Conservation (phyloP, 2,113 vertebrate species). For the Rhagologus leucostigma region DNA sequence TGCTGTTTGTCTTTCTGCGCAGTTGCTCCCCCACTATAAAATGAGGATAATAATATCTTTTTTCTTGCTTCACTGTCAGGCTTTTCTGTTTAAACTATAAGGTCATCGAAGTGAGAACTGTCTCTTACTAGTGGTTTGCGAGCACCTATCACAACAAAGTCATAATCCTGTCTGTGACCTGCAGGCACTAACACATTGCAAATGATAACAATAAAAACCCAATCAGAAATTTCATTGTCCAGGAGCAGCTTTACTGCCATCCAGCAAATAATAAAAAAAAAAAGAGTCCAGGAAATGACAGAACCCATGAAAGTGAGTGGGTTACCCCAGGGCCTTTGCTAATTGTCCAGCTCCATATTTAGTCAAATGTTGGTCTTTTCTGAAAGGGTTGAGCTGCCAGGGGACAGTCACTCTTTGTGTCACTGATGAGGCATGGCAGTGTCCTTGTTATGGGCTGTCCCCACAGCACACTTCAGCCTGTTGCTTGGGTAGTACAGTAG, state of each 20-base stretch:
- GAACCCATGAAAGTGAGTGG: background rate
- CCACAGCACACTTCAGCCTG: background rate
- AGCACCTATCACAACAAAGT: constrained; percentile 19
- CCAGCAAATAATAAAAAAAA: background rate
- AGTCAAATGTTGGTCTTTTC: background rate
- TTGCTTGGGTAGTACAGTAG: background rate
- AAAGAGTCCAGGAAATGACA: background rate
- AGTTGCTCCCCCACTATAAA: background rate
- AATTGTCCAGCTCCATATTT: background rate
- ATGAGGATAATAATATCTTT: background rate
- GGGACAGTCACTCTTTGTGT: background rate
- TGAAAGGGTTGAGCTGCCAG: background rate
- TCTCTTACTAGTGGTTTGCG: background rate
- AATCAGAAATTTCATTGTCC: constrained; percentile 39
- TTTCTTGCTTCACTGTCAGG: background rate
- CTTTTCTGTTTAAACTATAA: constrained; percentile 4
- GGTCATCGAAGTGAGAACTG: background rate
- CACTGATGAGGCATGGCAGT: background rate
- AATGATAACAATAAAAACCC: constrained; percentile 47
- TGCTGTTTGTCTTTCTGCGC: background rate
- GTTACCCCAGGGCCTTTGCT: background rate
- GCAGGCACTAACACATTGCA: constrained; percentile 5
- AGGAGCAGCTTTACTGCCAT: constrained; percentile 7
- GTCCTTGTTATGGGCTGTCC: background rate
- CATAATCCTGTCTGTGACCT: constrained; percentile 31